These are phyloP conservation scores for Seladonia tumulorum DNA, from an alignment of 2,888 invertebrate species.

Conservation along the genomic window DNA sequence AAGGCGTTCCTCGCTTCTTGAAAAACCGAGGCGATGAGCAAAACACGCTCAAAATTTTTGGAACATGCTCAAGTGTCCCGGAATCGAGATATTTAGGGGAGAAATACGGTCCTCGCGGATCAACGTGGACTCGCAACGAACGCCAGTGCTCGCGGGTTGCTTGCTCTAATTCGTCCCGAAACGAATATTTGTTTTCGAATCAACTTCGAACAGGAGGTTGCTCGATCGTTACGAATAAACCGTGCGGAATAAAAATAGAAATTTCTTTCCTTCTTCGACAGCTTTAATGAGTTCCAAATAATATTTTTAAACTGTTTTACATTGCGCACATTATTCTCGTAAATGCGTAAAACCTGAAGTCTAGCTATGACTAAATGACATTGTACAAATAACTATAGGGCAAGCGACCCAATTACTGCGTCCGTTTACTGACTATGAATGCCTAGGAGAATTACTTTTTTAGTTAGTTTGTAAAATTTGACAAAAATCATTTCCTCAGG, in stretches of 20 bases:
- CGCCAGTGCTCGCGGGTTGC: not conserved
- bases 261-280: not conserved
- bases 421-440: too few relatives aligned
- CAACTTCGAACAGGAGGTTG: not conserved
- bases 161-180: not conserved
- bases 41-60: not conserved
- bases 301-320: too few relatives aligned
- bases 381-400: too few relatives aligned
- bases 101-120: not conserved
- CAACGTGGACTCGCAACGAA: not conserved
- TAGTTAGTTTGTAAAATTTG: too few relatives aligned
- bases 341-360: too few relatives aligned
- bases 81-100: not conserved
- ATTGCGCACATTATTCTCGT: too few relatives aligned
- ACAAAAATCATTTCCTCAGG: too few relatives aligned
- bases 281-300: too few relatives aligned
- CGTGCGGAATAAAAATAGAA: not conserved
- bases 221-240: not conserved
- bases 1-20: constrained; percentile 29
- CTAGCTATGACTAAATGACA: too few relatives aligned
- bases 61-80: not conserved
- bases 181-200: not conserved
- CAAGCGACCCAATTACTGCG: too few relatives aligned
- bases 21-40: not conserved
- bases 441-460: too few relatives aligned